phyloP scores from a whole-genome alignment of 2,113 vertebrate species.

The Hystrix brachyura region DNA sequence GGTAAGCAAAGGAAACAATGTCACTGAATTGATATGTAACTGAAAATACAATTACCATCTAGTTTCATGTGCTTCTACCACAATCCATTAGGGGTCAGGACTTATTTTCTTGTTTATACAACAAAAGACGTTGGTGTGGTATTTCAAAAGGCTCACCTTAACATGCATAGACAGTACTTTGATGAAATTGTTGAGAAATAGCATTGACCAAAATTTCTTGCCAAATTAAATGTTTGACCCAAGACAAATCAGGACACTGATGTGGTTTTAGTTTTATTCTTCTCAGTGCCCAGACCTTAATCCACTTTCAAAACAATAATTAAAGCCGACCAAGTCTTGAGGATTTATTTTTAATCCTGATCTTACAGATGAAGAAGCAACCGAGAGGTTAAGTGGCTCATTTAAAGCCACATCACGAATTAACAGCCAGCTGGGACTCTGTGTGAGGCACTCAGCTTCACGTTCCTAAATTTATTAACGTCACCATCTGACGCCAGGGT shows the following conservation, averaged over 20 bases:
- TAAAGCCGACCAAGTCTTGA: constrained; percentile 66
- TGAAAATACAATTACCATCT: not conserved
- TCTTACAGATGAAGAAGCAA: constrained; percentile 76
- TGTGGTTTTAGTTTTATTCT: constrained; percentile 57
- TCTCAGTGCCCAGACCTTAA: constrained; percentile 13
- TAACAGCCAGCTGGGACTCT: not conserved
- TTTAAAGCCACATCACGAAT: constrained; percentile 61
- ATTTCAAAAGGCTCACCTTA: constrained; percentile 56
- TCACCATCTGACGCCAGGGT: not conserved
- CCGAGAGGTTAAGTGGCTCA: constrained; percentile 68
- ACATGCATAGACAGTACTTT: not conserved
- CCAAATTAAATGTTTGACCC: constrained; percentile 61
- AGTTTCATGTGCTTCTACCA: not conserved
- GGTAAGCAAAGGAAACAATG: constrained; percentile 37
- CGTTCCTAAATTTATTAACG: constrained; percentile 53
- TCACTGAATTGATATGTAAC: constrained; percentile 39
- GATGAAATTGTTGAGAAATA: constrained; percentile 59
- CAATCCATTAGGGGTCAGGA: not conserved
- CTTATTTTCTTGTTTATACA: constrained; percentile 56
- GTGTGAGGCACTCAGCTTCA: not conserved
- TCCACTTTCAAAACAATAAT: constrained; percentile 66
- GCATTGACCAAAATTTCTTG: constrained; percentile 56
- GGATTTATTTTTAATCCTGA: constrained; percentile 71
- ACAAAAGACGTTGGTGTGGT: not conserved
- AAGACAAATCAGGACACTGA: constrained; percentile 15